Evolutionary conservation across 2,888 invertebrate genomes (phyloP), one percentile per base, ranked within the genome.

Genomic region (Drosophila quinaria): DNA sequence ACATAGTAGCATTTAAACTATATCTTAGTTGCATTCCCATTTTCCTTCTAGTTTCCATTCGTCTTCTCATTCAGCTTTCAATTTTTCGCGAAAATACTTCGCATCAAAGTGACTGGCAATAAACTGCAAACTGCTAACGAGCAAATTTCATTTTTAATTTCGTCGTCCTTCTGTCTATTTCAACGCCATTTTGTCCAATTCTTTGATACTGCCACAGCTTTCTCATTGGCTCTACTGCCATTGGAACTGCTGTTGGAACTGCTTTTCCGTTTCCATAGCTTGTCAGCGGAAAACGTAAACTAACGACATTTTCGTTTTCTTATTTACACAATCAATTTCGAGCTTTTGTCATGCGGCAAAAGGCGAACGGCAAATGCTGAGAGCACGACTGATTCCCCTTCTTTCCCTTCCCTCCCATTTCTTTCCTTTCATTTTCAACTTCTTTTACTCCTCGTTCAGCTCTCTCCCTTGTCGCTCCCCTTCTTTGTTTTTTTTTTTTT

Each of bases 281-380:
- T 87, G 82, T 87, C 85, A 87, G 84, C 87, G 87, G 82, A 78
- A 85, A 88, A 88, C 84, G 81, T 80, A 87, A 84, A 87, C 89
- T 87, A 87, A 87, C 84, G 82, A 84, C 87, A 83, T 89, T 87
- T 87, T 89, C 86, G 84, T 80, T 81, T 75, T 81, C 87, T 87
- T 85, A 87, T 89, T 87, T 87, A 87, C 87, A 81, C 87, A 87
- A 87, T 87, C 89, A 87, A 87, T 87, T 87, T 89, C 70, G 75
- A 51, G 78, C 85, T 87, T 87, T 82, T 84, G 79, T 81, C 81
- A 83, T 78, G 74, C 80, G 75, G 74, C 78, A 75, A 78, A 75
- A 72, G 76, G 69, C 77, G 61, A 77, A 77, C 61, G 73, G 61
- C 77, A 72, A 76, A 61, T 58, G 67, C 62, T 31, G 50, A 61